These are phyloP conservation scores for Micropterix aruncella DNA, from an alignment of 2,888 invertebrate genomes.

Conservation along the genomic window DNA sequence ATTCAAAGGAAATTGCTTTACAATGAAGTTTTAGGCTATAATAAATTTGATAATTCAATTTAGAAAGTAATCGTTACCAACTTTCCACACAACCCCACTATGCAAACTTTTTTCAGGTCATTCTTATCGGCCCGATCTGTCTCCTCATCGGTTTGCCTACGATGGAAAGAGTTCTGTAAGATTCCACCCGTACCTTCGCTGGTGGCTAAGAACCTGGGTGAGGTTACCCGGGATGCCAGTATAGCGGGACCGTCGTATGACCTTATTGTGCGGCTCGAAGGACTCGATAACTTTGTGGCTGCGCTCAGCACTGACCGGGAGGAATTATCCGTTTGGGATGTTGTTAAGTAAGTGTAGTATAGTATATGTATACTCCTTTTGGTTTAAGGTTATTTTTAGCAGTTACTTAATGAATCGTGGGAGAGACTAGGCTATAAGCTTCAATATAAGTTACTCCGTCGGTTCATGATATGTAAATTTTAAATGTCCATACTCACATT, in stretches of 20 bases:
- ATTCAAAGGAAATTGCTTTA: too few relatives aligned
- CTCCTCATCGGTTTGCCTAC: conserved; percentile 19
- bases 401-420: background rate
- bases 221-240: conserved; percentile 21
- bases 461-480: too few relatives aligned
- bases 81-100: too few relatives aligned
- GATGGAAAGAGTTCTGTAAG: conserved; percentile 30
- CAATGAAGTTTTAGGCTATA: too few relatives aligned
- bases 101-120: background rate
- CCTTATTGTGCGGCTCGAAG: conserved; percentile 46
- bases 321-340: conserved; percentile 74
- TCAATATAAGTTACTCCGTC: too few relatives aligned
- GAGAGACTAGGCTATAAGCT: too few relatives aligned
- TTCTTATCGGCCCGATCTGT: background rate
- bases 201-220: conserved; percentile 37
- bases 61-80: too few relatives aligned
- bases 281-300: conserved; percentile 56
- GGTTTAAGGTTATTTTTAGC: background rate
- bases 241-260: conserved; percentile 28
- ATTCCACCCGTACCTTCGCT: conserved; percentile 47
- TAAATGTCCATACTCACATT: too few relatives aligned
- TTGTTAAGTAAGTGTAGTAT: conserved; percentile 31
- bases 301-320: conserved; percentile 60
- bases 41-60: too few relatives aligned
- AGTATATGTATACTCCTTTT: background rate